Base-by-base conservation (phyloP, 2,113 vertebrate genomes). In the Tragelaphus scriptus region DNA sequence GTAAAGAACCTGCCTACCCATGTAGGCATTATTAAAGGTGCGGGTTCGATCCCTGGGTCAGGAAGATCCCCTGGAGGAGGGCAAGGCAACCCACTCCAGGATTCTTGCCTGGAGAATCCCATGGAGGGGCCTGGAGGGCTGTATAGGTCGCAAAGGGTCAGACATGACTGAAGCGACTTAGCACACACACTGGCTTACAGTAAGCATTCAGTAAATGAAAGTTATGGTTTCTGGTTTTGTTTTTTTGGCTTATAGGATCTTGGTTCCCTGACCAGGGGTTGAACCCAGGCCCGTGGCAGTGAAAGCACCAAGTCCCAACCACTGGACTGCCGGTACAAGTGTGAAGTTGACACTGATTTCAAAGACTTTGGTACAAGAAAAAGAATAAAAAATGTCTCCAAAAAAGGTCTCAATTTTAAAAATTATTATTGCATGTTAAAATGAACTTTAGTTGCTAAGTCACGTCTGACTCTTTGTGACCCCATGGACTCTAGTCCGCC, bases 31-130 rank as follows among this genome's bases (percentile, higher is more conserved):
- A 26, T 77, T 26, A 77, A 40, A 77, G 23, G 26, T 15, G 12
- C 0, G 3, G 0, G 3, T 26, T 44, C 3, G 0, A 44, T 77
- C 23, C 12, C 71, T 14, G 1, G 40, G 40, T 44, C 12, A 11
- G 36, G 71, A 77, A 44, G 23, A 77, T 44, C 12, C 3, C 6
- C 71, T 44, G 71, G 71, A 77, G 71, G 21, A 75, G 36, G 36
- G 6, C 71, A 26, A 44, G 71, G 40, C 71, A 77, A 14, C 71
- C 23, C 23, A 25, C 36, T 26, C 23, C 12, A 44, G 40, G 6
- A 44, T 77, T 77, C 71, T 44, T 77, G 40, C 71, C 23, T 26
- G 23, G 12, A 77, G 71, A 44, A 44, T 77, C 40, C 40, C 71
- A 44, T 44, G 71, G 6, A 77, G 23, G 23, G 23, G 71, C 71